Percentiles rank a stretch among this genome's conserved stretches.
phyloP scores from a whole-genome alignment of 2,888 invertebrate species.

The Calliopum simillimum region DNA sequence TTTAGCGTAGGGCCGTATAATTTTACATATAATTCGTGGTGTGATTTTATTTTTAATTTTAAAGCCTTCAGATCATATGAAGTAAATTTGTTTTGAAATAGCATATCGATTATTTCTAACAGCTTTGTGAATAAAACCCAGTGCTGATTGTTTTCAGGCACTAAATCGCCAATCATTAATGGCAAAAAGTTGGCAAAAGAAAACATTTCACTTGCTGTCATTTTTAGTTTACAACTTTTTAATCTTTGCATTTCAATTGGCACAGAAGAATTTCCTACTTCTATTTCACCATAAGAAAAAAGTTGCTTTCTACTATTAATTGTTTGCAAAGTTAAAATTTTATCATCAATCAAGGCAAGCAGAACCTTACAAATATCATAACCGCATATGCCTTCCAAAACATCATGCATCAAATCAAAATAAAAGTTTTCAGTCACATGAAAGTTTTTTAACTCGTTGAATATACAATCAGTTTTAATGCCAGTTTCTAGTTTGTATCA shows the following conservation, averaged over 20 bases:
- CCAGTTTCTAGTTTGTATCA: conserved; percentile 18
- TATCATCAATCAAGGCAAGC: conserved; percentile 37
- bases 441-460: conserved; percentile 11
- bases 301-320: conserved; percentile 30
- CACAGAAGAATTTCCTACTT: conserved; percentile 37
- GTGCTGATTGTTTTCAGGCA: conserved; percentile 30
- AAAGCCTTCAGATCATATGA: conserved; percentile 31
- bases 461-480: conserved; percentile 20
- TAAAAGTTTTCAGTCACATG: conserved; percentile 22
- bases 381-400: conserved; percentile 27
- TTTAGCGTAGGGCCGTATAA: conserved; percentile 38
- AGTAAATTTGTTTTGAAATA: conserved; percentile 32
- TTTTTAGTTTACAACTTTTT: conserved; percentile 39
- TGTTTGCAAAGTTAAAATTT: conserved; percentile 28
- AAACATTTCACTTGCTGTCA: conserved; percentile 41
- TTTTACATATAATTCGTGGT: conserved; percentile 37
- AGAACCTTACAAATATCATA: conserved; percentile 29
- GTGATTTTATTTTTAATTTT: conserved; percentile 33
- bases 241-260: conserved; percentile 27
- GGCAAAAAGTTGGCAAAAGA: conserved; percentile 40
- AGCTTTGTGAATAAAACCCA: conserved; percentile 36
- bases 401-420: conserved; percentile 33
- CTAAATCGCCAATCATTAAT: conserved; percentile 40
- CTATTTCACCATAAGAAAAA: conserved; percentile 35
- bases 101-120: conserved; percentile 37